Evolutionary conservation across 30 jellyfish, hydroid and myxozoan species (phyloP).

Genomic region (Cassiopea andromeda): DNA sequence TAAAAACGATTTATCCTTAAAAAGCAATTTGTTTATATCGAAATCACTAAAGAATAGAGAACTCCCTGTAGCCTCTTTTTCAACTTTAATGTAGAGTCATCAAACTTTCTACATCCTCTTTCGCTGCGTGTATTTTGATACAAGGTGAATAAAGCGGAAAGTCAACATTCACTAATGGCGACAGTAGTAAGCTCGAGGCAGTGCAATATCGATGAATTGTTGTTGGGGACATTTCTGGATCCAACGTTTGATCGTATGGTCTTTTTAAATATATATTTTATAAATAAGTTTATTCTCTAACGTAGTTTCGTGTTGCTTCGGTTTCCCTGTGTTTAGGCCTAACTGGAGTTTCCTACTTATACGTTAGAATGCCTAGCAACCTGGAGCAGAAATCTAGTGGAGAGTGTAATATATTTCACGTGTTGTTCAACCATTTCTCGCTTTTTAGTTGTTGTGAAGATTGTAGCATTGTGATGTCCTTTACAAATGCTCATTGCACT

Average conservation of each 20-base stretch:
- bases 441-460: no score
- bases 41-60: no score
- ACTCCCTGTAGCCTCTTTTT: not conserved
- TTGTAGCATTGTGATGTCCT: no score
- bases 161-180: not conserved
- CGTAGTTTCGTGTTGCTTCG: not conserved
- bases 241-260: not conserved
- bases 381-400: not conserved
- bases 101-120: not conserved
- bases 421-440: no score
- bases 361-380: constrained; percentile 7
- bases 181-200: not conserved
- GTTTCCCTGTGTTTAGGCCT: not conserved
- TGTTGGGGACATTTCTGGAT: constrained; percentile 1
- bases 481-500: no score
- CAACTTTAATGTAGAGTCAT: not conserved
- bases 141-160: not conserved
- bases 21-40: no score
- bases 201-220: not conserved
- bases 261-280: not conserved
- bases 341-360: not conserved
- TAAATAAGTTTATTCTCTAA: no score
- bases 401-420: not conserved
- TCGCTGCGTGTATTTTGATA: no score
- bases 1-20: no score